phyloP scores from a whole-genome alignment of 2,888 invertebrate species.

The Hydrotaea diabolus region DNA sequence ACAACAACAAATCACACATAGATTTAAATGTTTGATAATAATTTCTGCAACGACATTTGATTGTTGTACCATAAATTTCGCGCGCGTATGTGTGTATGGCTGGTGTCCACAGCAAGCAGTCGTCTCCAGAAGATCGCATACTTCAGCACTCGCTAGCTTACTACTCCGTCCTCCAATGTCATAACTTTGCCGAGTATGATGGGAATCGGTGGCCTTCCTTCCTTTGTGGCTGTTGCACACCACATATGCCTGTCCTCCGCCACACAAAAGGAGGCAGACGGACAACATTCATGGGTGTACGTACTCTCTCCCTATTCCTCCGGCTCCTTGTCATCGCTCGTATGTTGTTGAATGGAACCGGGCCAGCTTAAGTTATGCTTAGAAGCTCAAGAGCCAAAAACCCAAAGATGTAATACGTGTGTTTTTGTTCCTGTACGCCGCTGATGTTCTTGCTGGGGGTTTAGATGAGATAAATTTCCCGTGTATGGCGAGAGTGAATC shows the following conservation, averaged over 20 bases:
- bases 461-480: slow-evolving; percentile 11
- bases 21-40: slow-evolving; percentile 78
- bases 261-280: not conserved
- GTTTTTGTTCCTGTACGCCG: not conserved
- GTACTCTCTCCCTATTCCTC: too few species aligned
- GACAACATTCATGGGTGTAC: too few species aligned
- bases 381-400: not conserved
- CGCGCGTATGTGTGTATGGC: not conserved
- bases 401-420: not conserved
- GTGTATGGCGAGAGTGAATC: slow-evolving; percentile 1
- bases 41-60: slow-evolving; percentile 69
- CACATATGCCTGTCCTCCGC: not conserved
- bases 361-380: not conserved
- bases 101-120: not conserved
- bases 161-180: slow-evolving; percentile 31
- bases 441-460: not conserved
- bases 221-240: not conserved
- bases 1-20: slow-evolving; percentile 58
- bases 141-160: slow-evolving; percentile 29
- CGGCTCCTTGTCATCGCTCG: too few species aligned
- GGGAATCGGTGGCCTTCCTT: slow-evolving; percentile 17
- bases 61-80: slow-evolving; percentile 45
- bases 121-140: not conserved
- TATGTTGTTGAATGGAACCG: too few species aligned
- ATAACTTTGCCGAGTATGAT: slow-evolving; percentile 23